Base-by-base conservation (phyloP, 1,140 invertebrate species). In the Ceratina japonica region DNA sequence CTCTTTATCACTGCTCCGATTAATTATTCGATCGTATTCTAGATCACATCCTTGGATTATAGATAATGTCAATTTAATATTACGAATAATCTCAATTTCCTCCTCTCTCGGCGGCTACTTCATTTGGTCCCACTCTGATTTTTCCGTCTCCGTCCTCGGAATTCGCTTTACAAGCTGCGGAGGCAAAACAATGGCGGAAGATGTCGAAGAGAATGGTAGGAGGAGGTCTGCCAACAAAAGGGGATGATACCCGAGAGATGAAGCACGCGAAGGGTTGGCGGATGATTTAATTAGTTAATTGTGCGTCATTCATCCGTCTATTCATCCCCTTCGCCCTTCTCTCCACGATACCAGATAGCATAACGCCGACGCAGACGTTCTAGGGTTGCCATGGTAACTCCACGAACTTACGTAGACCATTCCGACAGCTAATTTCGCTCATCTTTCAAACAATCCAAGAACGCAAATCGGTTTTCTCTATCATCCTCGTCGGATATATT, bases 211-310 rank as follows among this genome's bases (percentile, higher is more conserved):
- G 89, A 88, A 87, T 87, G 85, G 87, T 79, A 75, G 81, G 87
- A 75, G 81, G 87, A 87, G 86, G 77, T 88, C 85, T 89, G 82
- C 87, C 86, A 90, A 89, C 87, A 88, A 89, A 88, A 89, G 89
- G 91, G 91, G 90, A 91, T 91, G 89, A 91, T 91, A 91, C 88
- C 88, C 89, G 88, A 82, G 88, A 91, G 90, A 90, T 87, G 87
- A 86, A 88, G 87, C 86, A 86, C 86, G 86, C 86, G 87, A 88
- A 89, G 90, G 89, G 90, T 91, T 87, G 90, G 89, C 77, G 90
- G 91, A 92, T 91, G 91, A 92, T 92, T 92, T 91, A 92, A 92
- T 92, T 91, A 92, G 91, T 91, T 92, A 92, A 92, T 92, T 92
- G 91, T 92, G 91, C 90, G 91, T 91, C 91, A 92, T 92, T 91